Evolutionary conservation across 2,797 vertebrate species (phyloP), one percentile per base, ranked within the genome.

Genomic region (Dermochelys coriacea): DNA sequence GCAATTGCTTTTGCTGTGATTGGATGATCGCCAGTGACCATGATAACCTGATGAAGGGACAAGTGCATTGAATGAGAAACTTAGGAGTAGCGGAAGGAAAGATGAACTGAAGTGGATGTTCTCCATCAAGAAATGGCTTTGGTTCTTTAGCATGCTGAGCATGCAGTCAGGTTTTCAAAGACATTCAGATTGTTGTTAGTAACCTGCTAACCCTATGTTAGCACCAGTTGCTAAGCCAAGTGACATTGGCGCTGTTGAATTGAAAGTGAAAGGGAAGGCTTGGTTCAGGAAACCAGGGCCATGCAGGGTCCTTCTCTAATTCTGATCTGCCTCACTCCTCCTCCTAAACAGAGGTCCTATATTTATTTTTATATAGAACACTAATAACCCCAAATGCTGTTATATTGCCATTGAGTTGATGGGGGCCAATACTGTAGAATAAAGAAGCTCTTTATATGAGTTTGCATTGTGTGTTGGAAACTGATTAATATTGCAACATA

Each of bases 1-100:
- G 98, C 98, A 23, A 98, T 98, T 80, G 98, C 98, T 93, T 98
- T 98, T 25, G 98, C 98, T 0, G 98, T 98, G 96, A 98, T 98
- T 23, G 98, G 98, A 5, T 98, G 98, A 85, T 98, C 98, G 0
- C 98, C 98, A 50, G 98, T 98, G 74, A 98, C 98, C 98, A 98
- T 98, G 45, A 98, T 98, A 88, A 98, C 98, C 98, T 98, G 87
- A 12, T 91, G 23, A 85, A 86, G 85, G n/a, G 34, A 95, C 57
- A 95, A 84, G 64, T 12, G 9, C 6, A 82, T 27, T 4, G 29
- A 85, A 91, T 49, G 83, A 94, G 68, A 31, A 82, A 83, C 0
- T 11, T 12, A 1, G 1, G 0, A 18, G 15, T 5, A 52, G 6
- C 34, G 52, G 52, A 61, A 47, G 79, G 8, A 1, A 14, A 77